A percentile compares a stretch with the other conserved stretches of the same genome.
These are phyloP conservation scores for Phortica variegata DNA, from an alignment of 1,140 invertebrate genomes.

Conservation along the genomic window DNA sequence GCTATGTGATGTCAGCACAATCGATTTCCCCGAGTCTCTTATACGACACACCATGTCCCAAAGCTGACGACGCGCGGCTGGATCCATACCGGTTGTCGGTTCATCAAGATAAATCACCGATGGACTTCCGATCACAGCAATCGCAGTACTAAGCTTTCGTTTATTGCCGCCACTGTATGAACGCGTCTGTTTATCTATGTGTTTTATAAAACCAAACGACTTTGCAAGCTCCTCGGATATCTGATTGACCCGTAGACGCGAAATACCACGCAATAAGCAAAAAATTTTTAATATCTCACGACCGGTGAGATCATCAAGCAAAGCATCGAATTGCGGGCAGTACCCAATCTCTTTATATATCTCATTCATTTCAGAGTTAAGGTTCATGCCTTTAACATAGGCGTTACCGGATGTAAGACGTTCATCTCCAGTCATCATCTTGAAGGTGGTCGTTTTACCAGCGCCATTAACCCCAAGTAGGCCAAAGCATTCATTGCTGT, in stretches of 20 bases:
- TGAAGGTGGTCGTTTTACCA: constrained; percentile 84
- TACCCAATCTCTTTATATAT: constrained; percentile 71
- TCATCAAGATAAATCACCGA: constrained; percentile 86
- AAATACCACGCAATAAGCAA: constrained; percentile 72
- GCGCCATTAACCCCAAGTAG: constrained; percentile 87
- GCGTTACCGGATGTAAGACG: constrained; percentile 60
- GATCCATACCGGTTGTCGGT: constrained; percentile 82
- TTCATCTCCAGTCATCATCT: constrained; percentile 86
- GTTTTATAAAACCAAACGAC: constrained; percentile 57
- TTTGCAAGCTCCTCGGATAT: constrained; percentile 53
- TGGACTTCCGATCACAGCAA: constrained; percentile 89
- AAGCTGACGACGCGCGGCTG: constrained; percentile 75
- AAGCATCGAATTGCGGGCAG: constrained; percentile 82
- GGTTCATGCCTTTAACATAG: constrained; percentile 60
- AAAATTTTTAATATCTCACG: constrained; percentile 76
- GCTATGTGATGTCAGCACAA: constrained; percentile 78
- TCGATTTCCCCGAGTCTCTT: constrained; percentile 66
- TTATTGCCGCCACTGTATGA: constrained; percentile 91
- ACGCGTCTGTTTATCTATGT: constrained; percentile 60
- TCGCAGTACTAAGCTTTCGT: constrained; percentile 89
- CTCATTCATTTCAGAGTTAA: constrained; percentile 60
- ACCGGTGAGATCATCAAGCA: constrained; percentile 79
- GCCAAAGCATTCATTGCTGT: constrained; percentile 81
- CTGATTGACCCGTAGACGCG: constrained; percentile 57
- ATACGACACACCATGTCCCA: constrained; percentile 72